Conservation (phyloP, 2,888 invertebrate genomes). For the Erebia aethiops region DNA sequence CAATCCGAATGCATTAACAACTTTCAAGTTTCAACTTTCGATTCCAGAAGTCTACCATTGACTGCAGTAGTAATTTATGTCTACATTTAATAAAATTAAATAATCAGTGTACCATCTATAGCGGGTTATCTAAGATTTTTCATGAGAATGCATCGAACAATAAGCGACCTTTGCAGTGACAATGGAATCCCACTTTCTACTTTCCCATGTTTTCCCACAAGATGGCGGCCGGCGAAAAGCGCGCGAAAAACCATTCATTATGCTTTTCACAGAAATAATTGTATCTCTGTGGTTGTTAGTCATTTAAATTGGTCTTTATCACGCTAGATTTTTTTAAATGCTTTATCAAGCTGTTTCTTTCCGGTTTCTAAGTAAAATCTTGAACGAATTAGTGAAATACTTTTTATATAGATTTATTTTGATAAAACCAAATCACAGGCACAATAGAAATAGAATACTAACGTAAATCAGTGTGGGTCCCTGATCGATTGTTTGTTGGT, state of each 20-base stretch:
- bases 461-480: too few species aligned
- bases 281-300: slow-evolving; percentile 4
- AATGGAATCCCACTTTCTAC: slow-evolving; percentile 75
- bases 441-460: too few species aligned
- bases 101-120: slow-evolving; percentile 37
- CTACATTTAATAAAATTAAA: slow-evolving; percentile 26
- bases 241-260: slow-evolving; percentile 41
- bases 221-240: slow-evolving; percentile 51
- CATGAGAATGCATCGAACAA: slow-evolving; percentile 66
- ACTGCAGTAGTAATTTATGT: not conserved
- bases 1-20: not conserved
- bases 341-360: not conserved
- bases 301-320: not conserved
- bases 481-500: too few species aligned
- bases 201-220: slow-evolving; percentile 74
- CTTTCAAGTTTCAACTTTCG: not conserved
- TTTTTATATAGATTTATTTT: too few species aligned
- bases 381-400: too few species aligned
- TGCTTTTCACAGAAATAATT: slow-evolving; percentile 28
- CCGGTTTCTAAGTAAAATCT: not conserved
- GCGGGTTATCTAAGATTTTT: slow-evolving; percentile 53
- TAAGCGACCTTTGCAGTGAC: slow-evolving; percentile 72
- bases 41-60: too few species aligned
- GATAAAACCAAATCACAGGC: too few species aligned
- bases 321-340: not conserved